These are phyloP conservation scores for Microtus ochrogaster DNA, from an alignment of 2,113 vertebrate species.

Conservation along the genomic window DNA sequence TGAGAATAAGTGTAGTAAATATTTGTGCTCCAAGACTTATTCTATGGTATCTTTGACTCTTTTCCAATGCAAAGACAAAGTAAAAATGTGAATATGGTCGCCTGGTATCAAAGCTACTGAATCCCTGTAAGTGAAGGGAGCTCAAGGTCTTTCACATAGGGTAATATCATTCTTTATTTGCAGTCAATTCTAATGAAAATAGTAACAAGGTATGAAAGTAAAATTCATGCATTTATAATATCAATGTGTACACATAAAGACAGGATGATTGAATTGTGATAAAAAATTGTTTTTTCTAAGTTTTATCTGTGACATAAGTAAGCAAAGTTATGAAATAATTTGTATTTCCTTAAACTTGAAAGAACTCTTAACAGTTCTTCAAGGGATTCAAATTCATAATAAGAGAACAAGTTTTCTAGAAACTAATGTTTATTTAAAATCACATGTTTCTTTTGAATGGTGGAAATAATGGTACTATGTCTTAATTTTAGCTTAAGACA, in stretches of 20 bases:
- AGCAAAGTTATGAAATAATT: not conserved
- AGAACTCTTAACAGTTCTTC: not conserved
- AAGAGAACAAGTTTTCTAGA: not conserved
- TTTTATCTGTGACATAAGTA: not conserved
- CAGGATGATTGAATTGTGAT: not conserved
- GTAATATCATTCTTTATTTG: conserved; percentile 39
- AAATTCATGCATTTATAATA: conserved; percentile 18
- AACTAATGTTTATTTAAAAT: conserved; percentile 12
- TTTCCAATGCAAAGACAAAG: not conserved
- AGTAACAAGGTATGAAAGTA: not conserved
- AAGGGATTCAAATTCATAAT: not conserved
- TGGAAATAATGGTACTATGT: not conserved
- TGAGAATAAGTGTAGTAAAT: not conserved
- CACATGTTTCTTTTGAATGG: not conserved
- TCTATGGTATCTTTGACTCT: not conserved
- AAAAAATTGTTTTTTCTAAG: not conserved
- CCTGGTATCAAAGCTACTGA: conserved; percentile 68
- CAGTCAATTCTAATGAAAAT: conserved; percentile 66
- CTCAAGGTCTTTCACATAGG: conserved; percentile 64
- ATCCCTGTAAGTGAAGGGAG: conserved; percentile 39
- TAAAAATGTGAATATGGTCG: not conserved
- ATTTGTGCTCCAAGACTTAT: conserved; percentile 31
- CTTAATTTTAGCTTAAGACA: conserved; percentile 6
- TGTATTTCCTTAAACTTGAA: not conserved
- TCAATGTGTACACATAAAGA: not conserved